Percentiles rank a stretch among this genome's conserved stretches.
Conservation (phyloP, 2,113 vertebrate species). For the Speoplatyrhinus poulsoni region DNA sequence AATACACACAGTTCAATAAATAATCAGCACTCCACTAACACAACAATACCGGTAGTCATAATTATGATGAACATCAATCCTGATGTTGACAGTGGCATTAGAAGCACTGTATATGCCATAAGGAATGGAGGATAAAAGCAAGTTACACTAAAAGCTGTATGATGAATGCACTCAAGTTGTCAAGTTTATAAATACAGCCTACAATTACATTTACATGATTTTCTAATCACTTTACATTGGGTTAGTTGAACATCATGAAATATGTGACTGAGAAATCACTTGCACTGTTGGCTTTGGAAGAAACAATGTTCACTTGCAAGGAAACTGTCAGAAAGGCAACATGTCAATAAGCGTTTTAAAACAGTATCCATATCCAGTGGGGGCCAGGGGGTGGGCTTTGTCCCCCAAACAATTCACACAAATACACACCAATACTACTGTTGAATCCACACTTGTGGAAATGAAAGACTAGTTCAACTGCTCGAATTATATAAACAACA, state of each 20-base stretch:
- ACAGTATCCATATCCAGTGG: constrained; percentile 39
- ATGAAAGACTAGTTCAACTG: constrained; percentile 22
- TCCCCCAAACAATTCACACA: constrained; percentile 50
- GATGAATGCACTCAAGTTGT: constrained; percentile 51
- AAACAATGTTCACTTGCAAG: constrained; percentile 50
- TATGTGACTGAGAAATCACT: constrained; percentile 50
- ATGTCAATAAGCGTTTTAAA: constrained; percentile 51
- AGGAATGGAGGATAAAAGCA: constrained; percentile 69
- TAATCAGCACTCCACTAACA: constrained; percentile 79
- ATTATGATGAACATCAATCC: constrained; percentile 61
- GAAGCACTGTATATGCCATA: constrained; percentile 47
- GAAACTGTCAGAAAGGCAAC: constrained; percentile 41
- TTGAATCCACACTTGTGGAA: constrained; percentile 22
- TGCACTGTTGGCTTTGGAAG: constrained; percentile 32
- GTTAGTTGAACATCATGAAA: constrained; percentile 62
- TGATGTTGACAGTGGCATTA: constrained; percentile 59
- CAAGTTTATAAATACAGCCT: constrained; percentile 57
- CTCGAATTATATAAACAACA: constrained; percentile 21
- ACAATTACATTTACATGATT: constrained; percentile 61
- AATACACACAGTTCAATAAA: constrained; percentile 77
- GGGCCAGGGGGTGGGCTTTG: constrained; percentile 28
- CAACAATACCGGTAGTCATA: constrained; percentile 68
- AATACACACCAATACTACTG: constrained; percentile 44
- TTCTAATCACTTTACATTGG: constrained; percentile 67
- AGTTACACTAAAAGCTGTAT: constrained; percentile 57